Evolutionary conservation across 2,113 vertebrate genomes (phyloP).

Genomic region (Tragelaphus scriptus): DNA sequence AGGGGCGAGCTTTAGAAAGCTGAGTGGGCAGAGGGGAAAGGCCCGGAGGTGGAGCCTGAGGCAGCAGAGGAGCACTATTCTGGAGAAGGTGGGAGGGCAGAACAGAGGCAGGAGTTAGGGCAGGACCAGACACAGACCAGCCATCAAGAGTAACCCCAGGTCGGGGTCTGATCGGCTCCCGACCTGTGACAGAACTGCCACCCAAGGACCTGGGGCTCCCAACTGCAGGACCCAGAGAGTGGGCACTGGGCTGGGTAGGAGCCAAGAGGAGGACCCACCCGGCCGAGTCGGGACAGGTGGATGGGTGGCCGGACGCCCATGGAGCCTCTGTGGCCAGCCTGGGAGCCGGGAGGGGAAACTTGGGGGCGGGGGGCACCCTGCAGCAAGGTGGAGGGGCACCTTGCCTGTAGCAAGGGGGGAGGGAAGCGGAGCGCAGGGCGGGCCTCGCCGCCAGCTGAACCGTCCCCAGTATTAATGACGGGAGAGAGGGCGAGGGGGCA

Average conservation of each 20-base stretch:
- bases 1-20: neutral
- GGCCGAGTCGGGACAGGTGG: neutral
- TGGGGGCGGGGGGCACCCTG: neutral
- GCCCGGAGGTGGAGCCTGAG: neutral
- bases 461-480: constrained; percentile 12
- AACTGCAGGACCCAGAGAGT: neutral
- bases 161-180: neutral
- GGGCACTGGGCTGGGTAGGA: too few relatives aligned
- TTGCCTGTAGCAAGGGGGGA: neutral
- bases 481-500: constrained; percentile 45
- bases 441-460: constrained; percentile 2
- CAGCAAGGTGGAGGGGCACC: neutral
- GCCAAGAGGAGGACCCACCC: neutral
- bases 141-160: neutral
- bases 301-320: fast-evolving
- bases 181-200: neutral
- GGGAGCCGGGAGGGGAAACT: neutral
- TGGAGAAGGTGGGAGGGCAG: neutral
- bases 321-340: neutral
- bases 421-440: neutral
- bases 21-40: neutral
- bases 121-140: neutral
- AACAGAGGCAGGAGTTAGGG: neutral
- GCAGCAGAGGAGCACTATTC: neutral
- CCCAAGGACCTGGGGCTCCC: neutral